Conservation (phyloP, 2,113 vertebrate species). For the Phocoena sinus region DNA sequence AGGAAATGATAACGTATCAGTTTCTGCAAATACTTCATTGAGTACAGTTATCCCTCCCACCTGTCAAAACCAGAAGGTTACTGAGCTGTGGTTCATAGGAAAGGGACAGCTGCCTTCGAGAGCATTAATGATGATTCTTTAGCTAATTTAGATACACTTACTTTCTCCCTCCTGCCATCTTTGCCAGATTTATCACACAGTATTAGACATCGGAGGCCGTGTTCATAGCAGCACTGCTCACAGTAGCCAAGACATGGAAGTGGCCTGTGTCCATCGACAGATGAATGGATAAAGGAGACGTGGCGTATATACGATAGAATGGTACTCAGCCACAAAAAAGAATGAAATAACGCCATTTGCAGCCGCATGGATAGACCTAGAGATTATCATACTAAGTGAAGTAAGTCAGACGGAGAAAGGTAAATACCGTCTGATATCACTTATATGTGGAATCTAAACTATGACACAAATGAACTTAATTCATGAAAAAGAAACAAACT, state of each 20-base stretch:
- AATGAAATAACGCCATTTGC: not conserved
- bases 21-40: not conserved
- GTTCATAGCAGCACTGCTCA: not conserved
- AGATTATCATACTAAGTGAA: not conserved
- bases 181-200: not conserved
- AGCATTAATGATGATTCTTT: not conserved
- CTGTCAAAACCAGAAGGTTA: not conserved
- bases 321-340: not conserved
- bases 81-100: not conserved
- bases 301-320: not conserved
- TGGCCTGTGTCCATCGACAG: not conserved
- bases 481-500: not conserved
- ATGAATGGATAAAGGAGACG: not conserved
- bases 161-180: not conserved
- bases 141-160: not conserved
- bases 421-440: too few relatives aligned
- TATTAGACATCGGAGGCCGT: not conserved
- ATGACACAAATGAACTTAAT: not conserved
- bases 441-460: not conserved
- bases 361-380: not conserved
- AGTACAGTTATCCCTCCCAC: not conserved
- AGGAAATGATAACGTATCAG: not conserved
- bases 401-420: not conserved
- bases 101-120: not conserved
- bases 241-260: not conserved